Base-by-base conservation (phyloP, 2,888 invertebrate genomes). In the Rugalucina vietnamica region DNA sequence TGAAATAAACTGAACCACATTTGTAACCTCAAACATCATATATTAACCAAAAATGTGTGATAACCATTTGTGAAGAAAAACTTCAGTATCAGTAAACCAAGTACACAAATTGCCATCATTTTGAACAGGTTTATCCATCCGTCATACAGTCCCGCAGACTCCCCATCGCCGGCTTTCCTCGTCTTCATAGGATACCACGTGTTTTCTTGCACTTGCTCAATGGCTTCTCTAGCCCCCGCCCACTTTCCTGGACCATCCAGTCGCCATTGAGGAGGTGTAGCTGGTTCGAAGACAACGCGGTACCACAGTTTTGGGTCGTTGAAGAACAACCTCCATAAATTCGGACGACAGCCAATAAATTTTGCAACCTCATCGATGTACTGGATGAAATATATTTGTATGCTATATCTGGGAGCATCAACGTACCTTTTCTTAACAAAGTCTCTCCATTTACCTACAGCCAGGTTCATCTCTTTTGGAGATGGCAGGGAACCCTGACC, bases 201-300 rank as follows among this genome's bases (percentile, higher is more conserved):
- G 10, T 89, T 85, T 69, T 88, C 84, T 34, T 87, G 81, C 8
- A 90, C 85, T 4, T 70, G 65, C 37, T 74, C 79, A 4, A 91
- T 89, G 12, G 91, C 88, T 1, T 84, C 27, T 32, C 76, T 76
- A 2, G 90, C 91, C 0, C 90, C 91, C 27, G 79, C 70, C 91
- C 91, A 91, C 37, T 78, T 85, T 36, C 89, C 91, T 0, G 89
- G 91, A 57, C 91, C 91, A 37, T 85, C 81, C 27, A 91, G 73
- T 24, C 91, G 79, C 89, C 89, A 91, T 57, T 91, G 91, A 5
- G 88, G 85, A 18, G 91, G 91, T 0, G 89, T 87, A n/a, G 88
- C 85, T 0, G 90, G 84, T 18, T 88, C 82, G 75, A 88, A 89
- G 18, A 79, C 69, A 2, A 90, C 73, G 49, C 82, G 85, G 34